Evolutionary conservation across 2,888 invertebrate species (phyloP).

Genomic region (Hydrotaea diabolus): DNA sequence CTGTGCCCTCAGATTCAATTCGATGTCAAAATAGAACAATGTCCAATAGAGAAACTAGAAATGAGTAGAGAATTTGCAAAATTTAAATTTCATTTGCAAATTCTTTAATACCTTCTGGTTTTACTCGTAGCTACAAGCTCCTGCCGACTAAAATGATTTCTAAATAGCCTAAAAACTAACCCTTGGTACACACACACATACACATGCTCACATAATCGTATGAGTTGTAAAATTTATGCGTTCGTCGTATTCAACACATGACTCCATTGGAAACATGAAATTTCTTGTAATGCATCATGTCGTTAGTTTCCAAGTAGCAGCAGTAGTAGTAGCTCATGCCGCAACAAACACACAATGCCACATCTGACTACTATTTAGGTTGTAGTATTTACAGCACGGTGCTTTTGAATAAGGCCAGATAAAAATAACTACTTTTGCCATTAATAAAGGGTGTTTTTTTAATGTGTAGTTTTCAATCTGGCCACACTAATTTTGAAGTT

Average conservation of each 20-base stretch:
- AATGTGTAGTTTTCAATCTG: no score
- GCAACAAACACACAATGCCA: not conserved
- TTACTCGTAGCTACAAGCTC: not conserved
- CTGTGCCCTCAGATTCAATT: no score
- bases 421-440: no score
- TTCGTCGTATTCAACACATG: conserved; percentile 53
- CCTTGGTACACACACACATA: not conserved
- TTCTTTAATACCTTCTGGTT: not conserved
- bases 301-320: conserved; percentile 25
- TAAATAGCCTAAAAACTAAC: not conserved
- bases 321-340: conserved; percentile 4
- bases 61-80: no score
- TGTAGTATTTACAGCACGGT: no score
- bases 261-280: conserved; percentile 63
- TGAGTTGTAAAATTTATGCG: conserved; percentile 27
- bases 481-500: no score
- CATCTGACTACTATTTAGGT: conserved; percentile 2
- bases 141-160: not conserved
- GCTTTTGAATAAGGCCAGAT: no score
- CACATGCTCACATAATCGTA: not conserved
- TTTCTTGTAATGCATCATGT: conserved; percentile 63
- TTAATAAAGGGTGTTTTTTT: no score
- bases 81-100: no score
- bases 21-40: no score
- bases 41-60: not conserved